Conservation (phyloP, 2,888 invertebrate genomes). For the Lasioglossum villosulum region DNA sequence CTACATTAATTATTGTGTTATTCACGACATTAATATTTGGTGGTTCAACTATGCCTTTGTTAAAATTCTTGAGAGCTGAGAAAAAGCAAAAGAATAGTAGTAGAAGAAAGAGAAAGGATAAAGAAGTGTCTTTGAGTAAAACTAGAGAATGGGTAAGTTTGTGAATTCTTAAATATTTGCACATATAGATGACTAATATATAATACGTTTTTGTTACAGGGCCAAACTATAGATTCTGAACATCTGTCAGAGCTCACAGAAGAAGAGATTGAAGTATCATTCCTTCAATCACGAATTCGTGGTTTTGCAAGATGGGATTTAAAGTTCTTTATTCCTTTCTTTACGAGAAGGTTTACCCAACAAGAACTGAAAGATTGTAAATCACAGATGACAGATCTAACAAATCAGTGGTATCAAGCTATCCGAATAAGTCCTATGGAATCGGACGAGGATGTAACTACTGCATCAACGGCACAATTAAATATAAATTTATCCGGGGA, state of each 20-base stretch:
- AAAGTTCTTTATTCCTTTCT: slow-evolving; percentile 98
- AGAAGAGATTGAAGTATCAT: slow-evolving; percentile 95
- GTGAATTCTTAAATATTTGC: background rate
- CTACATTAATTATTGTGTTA: slow-evolving; percentile 98
- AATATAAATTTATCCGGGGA: slow-evolving; percentile 73
- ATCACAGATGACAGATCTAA: slow-evolving; percentile 97
- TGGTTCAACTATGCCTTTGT: slow-evolving; percentile 98
- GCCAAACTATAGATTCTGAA: slow-evolving; percentile 96
- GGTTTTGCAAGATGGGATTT: slow-evolving; percentile 97
- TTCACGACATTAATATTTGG: slow-evolving; percentile 98
- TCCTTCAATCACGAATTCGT: slow-evolving; percentile 91
- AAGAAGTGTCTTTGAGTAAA: slow-evolving; percentile 97
- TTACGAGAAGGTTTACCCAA: slow-evolving; percentile 97
- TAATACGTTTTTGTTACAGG: slow-evolving; percentile 83
- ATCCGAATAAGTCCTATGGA: slow-evolving; percentile 95
- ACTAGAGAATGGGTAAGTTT: slow-evolving; percentile 95
- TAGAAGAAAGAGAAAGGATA: slow-evolving; percentile 88
- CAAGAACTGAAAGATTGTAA: slow-evolving; percentile 98
- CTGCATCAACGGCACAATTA: slow-evolving; percentile 80
- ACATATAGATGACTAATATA: background rate
- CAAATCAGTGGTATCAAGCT: slow-evolving; percentile 99
- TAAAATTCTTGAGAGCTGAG: slow-evolving; percentile 95
- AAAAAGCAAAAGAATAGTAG: slow-evolving; percentile 85
- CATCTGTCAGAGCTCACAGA: slow-evolving; percentile 96
- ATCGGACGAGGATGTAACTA: slow-evolving; percentile 90